These are phyloP conservation scores for Apamea crenata DNA, from an alignment of 2,888 invertebrate species.

Conservation along the genomic window DNA sequence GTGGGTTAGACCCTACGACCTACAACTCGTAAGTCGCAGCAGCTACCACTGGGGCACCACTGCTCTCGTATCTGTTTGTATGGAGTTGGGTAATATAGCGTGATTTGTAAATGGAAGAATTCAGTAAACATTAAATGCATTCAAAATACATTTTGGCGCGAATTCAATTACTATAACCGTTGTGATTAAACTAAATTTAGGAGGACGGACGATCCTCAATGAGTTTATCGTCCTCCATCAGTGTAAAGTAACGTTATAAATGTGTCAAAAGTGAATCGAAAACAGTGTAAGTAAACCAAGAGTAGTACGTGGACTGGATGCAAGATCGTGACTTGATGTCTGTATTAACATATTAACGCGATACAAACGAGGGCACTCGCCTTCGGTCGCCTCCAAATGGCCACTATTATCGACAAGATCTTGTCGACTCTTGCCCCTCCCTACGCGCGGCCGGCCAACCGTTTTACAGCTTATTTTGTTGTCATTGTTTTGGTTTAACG, in stretches of 20 bases:
- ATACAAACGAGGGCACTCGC: constrained; percentile 73
- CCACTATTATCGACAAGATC: constrained; percentile 71
- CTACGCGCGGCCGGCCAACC: constrained; percentile 64
- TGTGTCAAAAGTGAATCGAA: constrained; percentile 75
- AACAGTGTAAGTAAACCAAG: constrained; percentile 73
- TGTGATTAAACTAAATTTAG: constrained; percentile 37
- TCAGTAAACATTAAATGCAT: constrained; percentile 1
- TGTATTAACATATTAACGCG: constrained; percentile 80
- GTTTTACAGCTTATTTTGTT: constrained; percentile 78
- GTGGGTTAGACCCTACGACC: not conserved
- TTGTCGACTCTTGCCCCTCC: constrained; percentile 69
- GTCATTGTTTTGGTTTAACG: constrained; percentile 68
- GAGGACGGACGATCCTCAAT: constrained; percentile 18
- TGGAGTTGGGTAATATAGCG: not conserved
- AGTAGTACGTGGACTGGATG: constrained; percentile 69
- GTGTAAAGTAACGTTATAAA: constrained; percentile 56
- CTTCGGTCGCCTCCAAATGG: constrained; percentile 68
- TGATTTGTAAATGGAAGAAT: not conserved
- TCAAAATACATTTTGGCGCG: constrained; percentile 27
- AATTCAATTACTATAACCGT: constrained; percentile 39
- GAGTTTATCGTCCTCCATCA: constrained; percentile 49
- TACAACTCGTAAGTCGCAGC: too few relatives aligned
- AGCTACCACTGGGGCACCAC: not conserved
- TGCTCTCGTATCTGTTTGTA: not conserved
- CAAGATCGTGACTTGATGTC: constrained; percentile 69